Conservation (phyloP, 2,888 invertebrate genomes). For the Anthophora plumipes region DNA sequence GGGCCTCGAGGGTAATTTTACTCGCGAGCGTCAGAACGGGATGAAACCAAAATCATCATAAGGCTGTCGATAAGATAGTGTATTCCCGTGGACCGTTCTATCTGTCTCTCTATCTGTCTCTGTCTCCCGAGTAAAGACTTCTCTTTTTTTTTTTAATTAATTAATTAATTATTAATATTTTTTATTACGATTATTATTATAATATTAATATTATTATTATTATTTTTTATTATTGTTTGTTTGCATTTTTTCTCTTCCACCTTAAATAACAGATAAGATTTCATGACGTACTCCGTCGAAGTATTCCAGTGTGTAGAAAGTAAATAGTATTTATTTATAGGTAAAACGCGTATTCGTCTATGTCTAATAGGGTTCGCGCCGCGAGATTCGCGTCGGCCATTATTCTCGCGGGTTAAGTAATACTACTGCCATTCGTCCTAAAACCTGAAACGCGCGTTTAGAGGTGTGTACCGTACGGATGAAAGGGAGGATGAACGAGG, state of each 20-base stretch:
- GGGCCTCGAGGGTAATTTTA: not conserved
- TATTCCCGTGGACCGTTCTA: slow-evolving; percentile 57
- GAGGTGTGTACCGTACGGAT: slow-evolving; percentile 12
- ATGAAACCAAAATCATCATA: slow-evolving; percentile 62
- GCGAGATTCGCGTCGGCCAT: slow-evolving; percentile 21
- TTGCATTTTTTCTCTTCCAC: slow-evolving; percentile 56
- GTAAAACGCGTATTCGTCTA: slow-evolving; percentile 61
- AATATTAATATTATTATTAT: slow-evolving; percentile 26
- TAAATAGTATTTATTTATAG: slow-evolving; percentile 83
- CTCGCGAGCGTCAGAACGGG: slow-evolving; percentile 19
- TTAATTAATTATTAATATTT: slow-evolving; percentile 23
- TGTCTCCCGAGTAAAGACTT: slow-evolving; percentile 55
- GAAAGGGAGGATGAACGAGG: not conserved
- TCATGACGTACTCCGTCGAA: slow-evolving; percentile 69
- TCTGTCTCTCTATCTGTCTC: slow-evolving; percentile 57
- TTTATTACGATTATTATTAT: slow-evolving; percentile 37
- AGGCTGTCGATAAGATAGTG: slow-evolving; percentile 62
- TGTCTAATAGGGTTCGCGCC: slow-evolving; percentile 17
- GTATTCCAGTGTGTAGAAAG: slow-evolving; percentile 82
- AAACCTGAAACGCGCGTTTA: slow-evolving; percentile 37
- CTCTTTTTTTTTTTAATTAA: slow-evolving; percentile 19
- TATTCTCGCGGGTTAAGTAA: slow-evolving; percentile 30
- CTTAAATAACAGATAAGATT: slow-evolving; percentile 60
- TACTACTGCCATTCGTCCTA: slow-evolving; percentile 67
- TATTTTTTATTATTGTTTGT: slow-evolving; percentile 34